Evolutionary conservation across 2,113 vertebrate genomes (phyloP).

Genomic region (Empidonax alnorum): DNA sequence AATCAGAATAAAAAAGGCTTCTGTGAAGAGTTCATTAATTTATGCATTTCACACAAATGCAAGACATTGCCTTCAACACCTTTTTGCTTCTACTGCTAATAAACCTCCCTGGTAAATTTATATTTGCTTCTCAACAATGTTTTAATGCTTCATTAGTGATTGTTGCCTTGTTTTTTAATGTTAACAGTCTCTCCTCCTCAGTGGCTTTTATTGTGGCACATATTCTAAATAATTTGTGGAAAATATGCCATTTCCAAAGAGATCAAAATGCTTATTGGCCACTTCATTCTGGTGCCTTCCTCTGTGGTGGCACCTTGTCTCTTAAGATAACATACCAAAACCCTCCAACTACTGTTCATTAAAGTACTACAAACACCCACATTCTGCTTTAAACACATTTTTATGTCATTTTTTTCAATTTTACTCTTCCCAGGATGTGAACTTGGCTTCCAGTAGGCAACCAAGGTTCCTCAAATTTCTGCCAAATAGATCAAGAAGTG

Average conservation of each 20-base stretch:
- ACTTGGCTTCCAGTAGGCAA: not conserved
- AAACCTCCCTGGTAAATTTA: not conserved
- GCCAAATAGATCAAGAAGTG: not conserved
- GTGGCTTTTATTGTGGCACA: not conserved
- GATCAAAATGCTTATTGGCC: not conserved
- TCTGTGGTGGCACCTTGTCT: not conserved
- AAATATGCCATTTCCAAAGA: not conserved
- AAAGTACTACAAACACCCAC: not conserved
- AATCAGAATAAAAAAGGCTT: not conserved
- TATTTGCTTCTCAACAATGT: not conserved
- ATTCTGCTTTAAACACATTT: not conserved
- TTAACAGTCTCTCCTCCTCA: not conserved
- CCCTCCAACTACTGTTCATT: not conserved
- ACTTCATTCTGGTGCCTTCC: not conserved
- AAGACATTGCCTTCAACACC: not conserved
- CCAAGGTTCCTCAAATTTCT: not conserved
- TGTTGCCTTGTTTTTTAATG: not conserved
- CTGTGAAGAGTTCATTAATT: not conserved
- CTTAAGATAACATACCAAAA: not conserved
- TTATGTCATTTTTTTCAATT: not conserved
- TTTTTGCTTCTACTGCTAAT: not conserved
- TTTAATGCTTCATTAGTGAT: not conserved
- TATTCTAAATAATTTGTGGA: not conserved
- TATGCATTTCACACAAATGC: not conserved
- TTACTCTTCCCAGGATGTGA: not conserved